These are phyloP conservation scores for Macrobrachium rosenbergii DNA, from an alignment of 1,140 invertebrate species.

Conservation along the genomic window DNA sequence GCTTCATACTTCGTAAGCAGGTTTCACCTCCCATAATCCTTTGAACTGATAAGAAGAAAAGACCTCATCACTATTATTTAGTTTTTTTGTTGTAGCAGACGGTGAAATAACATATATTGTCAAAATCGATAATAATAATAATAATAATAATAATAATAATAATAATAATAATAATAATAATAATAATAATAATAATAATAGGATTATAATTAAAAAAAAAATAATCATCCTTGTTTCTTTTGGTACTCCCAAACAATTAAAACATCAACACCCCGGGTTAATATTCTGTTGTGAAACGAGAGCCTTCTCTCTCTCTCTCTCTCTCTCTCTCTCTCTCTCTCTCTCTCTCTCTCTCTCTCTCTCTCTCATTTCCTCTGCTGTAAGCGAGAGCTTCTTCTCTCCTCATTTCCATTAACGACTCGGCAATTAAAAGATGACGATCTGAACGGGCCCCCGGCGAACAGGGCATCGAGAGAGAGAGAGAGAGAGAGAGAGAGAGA, in stretches of 20 bases:
- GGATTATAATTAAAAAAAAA: no score
- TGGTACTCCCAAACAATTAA: not conserved
- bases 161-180: no score
- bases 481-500: not conserved
- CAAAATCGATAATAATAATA: no score
- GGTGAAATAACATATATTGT: no score
- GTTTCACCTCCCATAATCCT: no score
- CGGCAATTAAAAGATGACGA: no score
- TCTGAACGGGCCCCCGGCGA: not conserved
- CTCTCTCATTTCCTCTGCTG: not conserved
- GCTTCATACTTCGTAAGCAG: no score
- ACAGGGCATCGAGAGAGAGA: not conserved
- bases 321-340: slow-evolving; percentile 23
- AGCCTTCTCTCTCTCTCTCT: not conserved
- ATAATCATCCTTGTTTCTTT: not conserved
- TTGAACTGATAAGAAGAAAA: no score
- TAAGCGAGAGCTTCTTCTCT: not conserved
- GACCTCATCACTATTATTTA: no score
- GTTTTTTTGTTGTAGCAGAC: no score
- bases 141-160: no score
- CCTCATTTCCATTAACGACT: not conserved
- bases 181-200: no score
- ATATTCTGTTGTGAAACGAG: not conserved
- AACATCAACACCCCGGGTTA: not conserved
- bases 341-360: not conserved